These are phyloP conservation scores for Potorous gilbertii DNA, from an alignment of 2,797 vertebrate species.

Conservation along the genomic window DNA sequence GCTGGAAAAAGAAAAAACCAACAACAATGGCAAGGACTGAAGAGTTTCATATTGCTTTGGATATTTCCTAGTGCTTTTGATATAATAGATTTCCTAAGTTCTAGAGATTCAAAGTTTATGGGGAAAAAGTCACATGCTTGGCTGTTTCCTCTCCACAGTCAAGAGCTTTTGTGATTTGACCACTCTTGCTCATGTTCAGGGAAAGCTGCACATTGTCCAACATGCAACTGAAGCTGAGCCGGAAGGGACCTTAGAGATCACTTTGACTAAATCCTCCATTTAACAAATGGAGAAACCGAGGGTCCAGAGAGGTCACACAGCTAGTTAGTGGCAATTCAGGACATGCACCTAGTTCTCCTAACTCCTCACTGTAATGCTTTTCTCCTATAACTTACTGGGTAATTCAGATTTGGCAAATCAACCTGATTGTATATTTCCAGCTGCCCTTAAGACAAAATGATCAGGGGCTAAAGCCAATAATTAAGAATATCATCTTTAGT, in stretches of 20 bases:
- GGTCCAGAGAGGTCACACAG: background rate
- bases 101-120: slow-evolving; percentile 57
- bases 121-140: slow-evolving; percentile 39
- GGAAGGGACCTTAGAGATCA: background rate
- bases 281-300: background rate
- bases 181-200: background rate
- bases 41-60: slow-evolving; percentile 62
- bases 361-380: background rate
- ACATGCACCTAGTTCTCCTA: background rate
- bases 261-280: background rate
- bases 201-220: background rate
- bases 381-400: background rate
- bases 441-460: background rate
- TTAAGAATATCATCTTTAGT: background rate
- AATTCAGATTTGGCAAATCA: background rate
- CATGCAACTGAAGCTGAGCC: background rate
- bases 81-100: slow-evolving; percentile 50
- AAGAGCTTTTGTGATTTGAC: slow-evolving; percentile 41
- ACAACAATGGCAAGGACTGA: slow-evolving; percentile 4
- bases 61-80: slow-evolving; percentile 64
- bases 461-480: background rate
- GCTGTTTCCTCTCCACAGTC: background rate
- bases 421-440: background rate
- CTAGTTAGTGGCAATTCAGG: background rate
- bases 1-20: background rate